Evolutionary conservation across 2,888 invertebrate genomes (phyloP).

Genomic region (Phragmatobia fuliginosa): DNA sequence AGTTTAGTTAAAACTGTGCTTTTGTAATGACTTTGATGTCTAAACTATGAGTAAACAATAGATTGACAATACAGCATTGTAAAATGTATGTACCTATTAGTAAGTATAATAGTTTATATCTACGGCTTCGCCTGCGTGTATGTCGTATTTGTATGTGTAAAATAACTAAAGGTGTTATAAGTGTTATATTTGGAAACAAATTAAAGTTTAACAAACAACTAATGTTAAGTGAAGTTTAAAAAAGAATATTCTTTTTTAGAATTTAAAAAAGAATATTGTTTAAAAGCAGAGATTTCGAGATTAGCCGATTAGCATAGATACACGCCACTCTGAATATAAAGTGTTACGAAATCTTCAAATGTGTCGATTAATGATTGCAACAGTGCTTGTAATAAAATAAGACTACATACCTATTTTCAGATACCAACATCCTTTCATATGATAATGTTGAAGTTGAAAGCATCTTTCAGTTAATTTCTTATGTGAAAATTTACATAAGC

Average conservation of each 20-base stretch:
- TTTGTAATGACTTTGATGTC: neutral
- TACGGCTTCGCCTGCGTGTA: too few species aligned
- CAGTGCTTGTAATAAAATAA: constrained; percentile 30
- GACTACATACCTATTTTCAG: constrained; percentile 46
- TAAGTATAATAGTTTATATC: too few species aligned
- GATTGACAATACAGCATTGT: too few species aligned
- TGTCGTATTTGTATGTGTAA: too few species aligned
- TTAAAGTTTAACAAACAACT: too few species aligned
- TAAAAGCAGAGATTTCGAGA: constrained; percentile 22
- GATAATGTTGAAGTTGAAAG: constrained; percentile 46
- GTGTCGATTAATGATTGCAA: constrained; percentile 44
- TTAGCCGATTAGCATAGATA: constrained; percentile 22
- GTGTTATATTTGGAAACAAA: too few species aligned
- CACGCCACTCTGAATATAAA: constrained; percentile 32
- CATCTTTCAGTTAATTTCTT: constrained; percentile 54
- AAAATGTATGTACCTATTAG: too few species aligned
- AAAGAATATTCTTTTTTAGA: too few species aligned
- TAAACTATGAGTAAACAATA: too few species aligned
- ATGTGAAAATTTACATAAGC: constrained; percentile 50
- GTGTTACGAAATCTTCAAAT: constrained; percentile 32
- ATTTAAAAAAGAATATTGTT: too few species aligned
- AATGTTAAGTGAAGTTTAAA: too few species aligned
- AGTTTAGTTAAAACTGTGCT: neutral
- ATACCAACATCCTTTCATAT: constrained; percentile 49
- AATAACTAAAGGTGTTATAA: too few species aligned